Evolutionary conservation across 2,888 invertebrate species (phyloP).

Genomic region (Lasioglossum vierecki): DNA sequence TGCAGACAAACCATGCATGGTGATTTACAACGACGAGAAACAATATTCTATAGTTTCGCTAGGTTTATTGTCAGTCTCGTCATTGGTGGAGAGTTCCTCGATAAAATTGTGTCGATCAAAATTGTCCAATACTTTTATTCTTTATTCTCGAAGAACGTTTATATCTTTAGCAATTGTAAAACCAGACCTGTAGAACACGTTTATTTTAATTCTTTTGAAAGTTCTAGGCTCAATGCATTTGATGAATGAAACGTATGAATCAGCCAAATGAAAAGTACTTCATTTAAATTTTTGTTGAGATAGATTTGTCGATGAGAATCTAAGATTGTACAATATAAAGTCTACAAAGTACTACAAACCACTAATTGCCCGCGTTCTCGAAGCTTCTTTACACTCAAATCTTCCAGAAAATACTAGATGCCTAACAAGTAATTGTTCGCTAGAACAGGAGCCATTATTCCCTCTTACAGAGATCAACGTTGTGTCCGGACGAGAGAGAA

Average conservation of each 20-base stretch:
- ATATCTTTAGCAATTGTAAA: not conserved
- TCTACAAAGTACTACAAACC: not conserved
- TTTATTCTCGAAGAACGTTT: not conserved
- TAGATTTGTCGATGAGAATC: not conserved
- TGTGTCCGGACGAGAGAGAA: not conserved
- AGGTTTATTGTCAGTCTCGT: not conserved
- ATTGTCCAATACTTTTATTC: not conserved
- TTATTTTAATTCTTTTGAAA: not conserved
- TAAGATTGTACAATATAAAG: not conserved
- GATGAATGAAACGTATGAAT: not conserved
- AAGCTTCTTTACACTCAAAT: not conserved
- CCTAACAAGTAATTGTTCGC: not conserved
- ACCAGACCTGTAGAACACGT: not conserved
- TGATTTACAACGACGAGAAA: not conserved
- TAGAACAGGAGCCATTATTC: not conserved
- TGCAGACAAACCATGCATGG: not conserved
- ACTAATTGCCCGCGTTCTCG: not conserved
- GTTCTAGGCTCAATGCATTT: no score
- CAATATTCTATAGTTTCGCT: not conserved
- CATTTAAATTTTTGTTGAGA: not conserved
- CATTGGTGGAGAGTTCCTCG: not conserved
- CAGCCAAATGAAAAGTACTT: not conserved
- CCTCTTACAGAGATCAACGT: conserved; percentile 8
- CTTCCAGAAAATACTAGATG: not conserved
- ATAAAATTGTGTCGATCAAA: not conserved